phyloP scores from a whole-genome alignment of 2,888 invertebrate species.

The Stenotaenia linearis region DNA sequence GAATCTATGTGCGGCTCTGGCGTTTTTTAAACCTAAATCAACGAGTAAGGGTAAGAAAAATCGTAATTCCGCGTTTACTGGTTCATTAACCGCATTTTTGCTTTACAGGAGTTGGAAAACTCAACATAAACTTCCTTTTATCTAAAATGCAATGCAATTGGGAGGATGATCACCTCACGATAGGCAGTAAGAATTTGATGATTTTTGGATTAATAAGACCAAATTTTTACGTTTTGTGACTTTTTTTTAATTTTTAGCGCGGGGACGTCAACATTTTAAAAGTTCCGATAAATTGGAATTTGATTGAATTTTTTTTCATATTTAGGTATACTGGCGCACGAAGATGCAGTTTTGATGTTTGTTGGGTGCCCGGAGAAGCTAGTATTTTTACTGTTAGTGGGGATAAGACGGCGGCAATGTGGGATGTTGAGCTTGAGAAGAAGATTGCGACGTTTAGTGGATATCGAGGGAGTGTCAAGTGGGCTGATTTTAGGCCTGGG shows the following conservation, averaged over 20 bases:
- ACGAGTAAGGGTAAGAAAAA: background rate
- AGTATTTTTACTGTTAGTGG: conserved; percentile 76
- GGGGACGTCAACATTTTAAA: too few species aligned
- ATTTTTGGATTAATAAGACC: too few species aligned
- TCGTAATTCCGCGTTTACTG: background rate
- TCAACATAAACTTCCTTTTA: background rate
- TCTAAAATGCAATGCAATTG: background rate
- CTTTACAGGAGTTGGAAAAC: background rate
- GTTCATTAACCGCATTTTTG: too few species aligned
- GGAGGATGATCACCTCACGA: background rate
- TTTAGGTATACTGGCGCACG: conserved; percentile 55
- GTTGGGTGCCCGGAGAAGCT: conserved; percentile 71
- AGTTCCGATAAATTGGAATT: too few species aligned
- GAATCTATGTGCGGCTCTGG: background rate
- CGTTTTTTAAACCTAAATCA: background rate
- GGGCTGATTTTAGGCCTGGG: conserved; percentile 64
- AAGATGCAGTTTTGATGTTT: conserved; percentile 81
- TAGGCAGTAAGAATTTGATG: too few species aligned
- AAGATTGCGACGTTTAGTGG: conserved; percentile 56
- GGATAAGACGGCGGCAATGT: conserved; percentile 74
- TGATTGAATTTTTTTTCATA: conserved; percentile 7
- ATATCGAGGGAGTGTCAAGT: conserved; percentile 76
- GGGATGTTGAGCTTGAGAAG: conserved; percentile 58
- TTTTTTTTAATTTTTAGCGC: too few species aligned
- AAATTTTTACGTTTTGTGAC: too few species aligned